Conservation (phyloP, 2,113 vertebrate species). For the Poeciliopsis turrubarensis region DNA sequence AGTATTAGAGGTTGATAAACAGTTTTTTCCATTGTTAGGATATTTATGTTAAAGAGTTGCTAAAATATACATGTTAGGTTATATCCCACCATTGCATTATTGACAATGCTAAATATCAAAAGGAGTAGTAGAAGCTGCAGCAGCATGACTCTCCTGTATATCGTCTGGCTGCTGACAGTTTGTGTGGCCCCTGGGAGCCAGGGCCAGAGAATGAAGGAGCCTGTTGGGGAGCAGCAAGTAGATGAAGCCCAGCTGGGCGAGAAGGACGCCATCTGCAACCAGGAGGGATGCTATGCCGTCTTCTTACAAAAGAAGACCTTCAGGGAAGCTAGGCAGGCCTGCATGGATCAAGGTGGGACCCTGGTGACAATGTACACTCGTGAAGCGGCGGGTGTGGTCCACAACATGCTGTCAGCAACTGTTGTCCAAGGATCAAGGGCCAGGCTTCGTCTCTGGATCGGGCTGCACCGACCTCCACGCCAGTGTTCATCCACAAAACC, state of each 20-base stretch:
- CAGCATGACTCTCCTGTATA: slow-evolving; percentile 54
- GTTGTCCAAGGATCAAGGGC: slow-evolving; percentile 46
- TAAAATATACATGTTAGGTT: slow-evolving; percentile 55
- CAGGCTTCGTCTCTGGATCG: slow-evolving; percentile 86
- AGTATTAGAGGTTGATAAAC: slow-evolving; percentile 15
- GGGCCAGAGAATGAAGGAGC: slow-evolving; percentile 58
- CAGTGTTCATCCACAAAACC: slow-evolving; percentile 85
- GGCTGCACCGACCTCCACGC: slow-evolving; percentile 86
- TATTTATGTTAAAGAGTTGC: slow-evolving; percentile 35
- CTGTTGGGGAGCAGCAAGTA: slow-evolving; percentile 56
- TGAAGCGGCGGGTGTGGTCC: slow-evolving; percentile 82
- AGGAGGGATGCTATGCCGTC: slow-evolving; percentile 84
- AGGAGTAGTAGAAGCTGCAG: slow-evolving; percentile 46
- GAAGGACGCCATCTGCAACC: slow-evolving; percentile 79
- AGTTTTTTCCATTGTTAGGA: not conserved
- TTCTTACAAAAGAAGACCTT: slow-evolving; percentile 84
- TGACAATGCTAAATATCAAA: slow-evolving; percentile 52
- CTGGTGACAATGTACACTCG: slow-evolving; percentile 83
- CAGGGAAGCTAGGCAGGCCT: slow-evolving; percentile 87
- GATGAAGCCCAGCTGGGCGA: slow-evolving; percentile 59
- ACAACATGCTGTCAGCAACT: slow-evolving; percentile 76
- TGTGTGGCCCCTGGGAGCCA: slow-evolving; percentile 55
- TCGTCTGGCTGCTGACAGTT: slow-evolving; percentile 59
- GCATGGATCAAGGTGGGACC: slow-evolving; percentile 85
- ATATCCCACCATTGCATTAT: slow-evolving; percentile 32